phyloP scores from a whole-genome alignment of 2,797 vertebrate genomes.

The Coccyzus lansbergi region DNA sequence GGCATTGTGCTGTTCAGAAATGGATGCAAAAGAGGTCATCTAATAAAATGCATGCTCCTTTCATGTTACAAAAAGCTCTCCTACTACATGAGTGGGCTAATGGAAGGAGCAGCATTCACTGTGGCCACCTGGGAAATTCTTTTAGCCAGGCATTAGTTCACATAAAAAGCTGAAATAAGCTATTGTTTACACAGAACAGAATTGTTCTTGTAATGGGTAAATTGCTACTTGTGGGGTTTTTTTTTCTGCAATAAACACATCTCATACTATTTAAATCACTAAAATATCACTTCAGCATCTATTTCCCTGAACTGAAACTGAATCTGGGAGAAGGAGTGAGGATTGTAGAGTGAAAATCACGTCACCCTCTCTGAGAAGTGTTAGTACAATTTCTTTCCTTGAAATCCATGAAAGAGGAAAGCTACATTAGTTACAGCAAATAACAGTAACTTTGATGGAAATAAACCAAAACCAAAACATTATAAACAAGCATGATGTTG shows the following conservation, averaged over 20 bases:
- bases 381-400: conserved; percentile 6
- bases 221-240: not conserved
- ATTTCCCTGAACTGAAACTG: not conserved
- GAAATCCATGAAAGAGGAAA: conserved; percentile 4
- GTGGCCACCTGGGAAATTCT: not conserved
- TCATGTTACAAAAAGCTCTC: not conserved
- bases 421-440: not conserved
- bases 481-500: not conserved
- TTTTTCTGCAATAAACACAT: not conserved
- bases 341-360: not conserved
- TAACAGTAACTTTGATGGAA: not conserved
- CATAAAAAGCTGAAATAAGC: not conserved
- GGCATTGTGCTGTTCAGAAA: not conserved
- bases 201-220: not conserved
- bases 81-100: not conserved
- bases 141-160: not conserved
- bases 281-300: not conserved
- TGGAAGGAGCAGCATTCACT: not conserved
- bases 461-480: not conserved
- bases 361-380: not conserved
- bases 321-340: not conserved
- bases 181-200: conserved; percentile 2
- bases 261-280: conserved; percentile 17
- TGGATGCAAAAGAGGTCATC: not conserved
- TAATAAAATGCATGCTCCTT: not conserved